A percentile compares a stretch with the other conserved stretches of the same genome.
Evolutionary conservation across 2,113 vertebrate genomes (phyloP).

Genomic region (Heptranchias perlo): DNA sequence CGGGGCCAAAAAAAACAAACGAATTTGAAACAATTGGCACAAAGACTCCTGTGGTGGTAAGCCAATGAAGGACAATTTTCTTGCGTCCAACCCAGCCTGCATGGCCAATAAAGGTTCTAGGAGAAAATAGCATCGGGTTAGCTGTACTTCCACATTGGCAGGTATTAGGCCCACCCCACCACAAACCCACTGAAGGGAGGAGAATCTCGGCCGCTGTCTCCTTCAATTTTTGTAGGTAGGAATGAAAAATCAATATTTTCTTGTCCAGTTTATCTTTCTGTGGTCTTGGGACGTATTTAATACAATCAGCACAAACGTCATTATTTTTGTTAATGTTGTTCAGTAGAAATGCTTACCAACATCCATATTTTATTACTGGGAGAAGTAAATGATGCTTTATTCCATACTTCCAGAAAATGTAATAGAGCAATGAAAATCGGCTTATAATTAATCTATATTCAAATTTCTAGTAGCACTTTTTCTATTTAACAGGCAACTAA

Average conservation of each 20-base stretch:
- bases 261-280: background rate
- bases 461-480: background rate
- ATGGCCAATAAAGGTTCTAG: background rate
- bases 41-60: background rate
- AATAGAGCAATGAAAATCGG: background rate
- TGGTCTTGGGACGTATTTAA: background rate
- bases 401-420: background rate
- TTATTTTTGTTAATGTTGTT: background rate
- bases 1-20: background rate
- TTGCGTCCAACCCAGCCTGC: background rate
- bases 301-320: background rate
- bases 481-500: background rate
- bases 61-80: background rate
- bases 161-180: background rate
- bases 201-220: background rate
- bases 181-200: background rate
- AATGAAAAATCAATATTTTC: background rate
- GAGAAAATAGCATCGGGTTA: background rate
- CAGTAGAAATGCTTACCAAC: background rate
- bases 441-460: background rate
- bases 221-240: background rate
- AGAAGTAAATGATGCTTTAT: background rate
- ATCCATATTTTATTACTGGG: background rate
- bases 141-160: background rate
- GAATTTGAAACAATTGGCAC: background rate